Evolutionary conservation across 2,888 invertebrate species (phyloP).

Genomic region (Plebejus argus): DNA sequence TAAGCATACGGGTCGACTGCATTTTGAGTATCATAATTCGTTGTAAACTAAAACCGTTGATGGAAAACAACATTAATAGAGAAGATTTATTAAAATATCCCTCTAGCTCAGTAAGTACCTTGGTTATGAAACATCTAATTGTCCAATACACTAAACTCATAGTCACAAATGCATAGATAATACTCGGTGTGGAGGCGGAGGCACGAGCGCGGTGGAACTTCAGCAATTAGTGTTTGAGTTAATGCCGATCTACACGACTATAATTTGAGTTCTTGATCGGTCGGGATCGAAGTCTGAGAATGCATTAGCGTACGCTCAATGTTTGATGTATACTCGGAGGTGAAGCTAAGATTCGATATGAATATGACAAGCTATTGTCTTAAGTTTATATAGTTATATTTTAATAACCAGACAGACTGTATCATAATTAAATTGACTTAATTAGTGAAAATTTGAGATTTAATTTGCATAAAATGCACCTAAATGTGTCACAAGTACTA

Average conservation of each 20-base stretch:
- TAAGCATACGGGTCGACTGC: too few relatives aligned
- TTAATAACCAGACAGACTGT: too few relatives aligned
- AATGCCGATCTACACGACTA: not conserved
- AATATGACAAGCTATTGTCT: not conserved
- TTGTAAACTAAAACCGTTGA: too few relatives aligned
- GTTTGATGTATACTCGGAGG: conserved; percentile 1
- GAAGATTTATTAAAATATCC: too few relatives aligned
- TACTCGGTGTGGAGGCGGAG: not conserved
- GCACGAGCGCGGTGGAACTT: conserved; percentile 16
- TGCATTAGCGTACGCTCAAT: conserved; percentile 3
- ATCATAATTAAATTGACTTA: too few relatives aligned
- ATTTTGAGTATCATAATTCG: too few relatives aligned
- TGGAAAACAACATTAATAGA: too few relatives aligned
- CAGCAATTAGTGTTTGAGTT: conserved; percentile 27
- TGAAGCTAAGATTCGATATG: not conserved
- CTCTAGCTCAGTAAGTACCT: too few relatives aligned
- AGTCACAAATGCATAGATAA: conserved; percentile 23
- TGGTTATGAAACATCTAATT: not conserved
- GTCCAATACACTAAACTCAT: conserved; percentile 1
- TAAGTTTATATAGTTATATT: too few relatives aligned
- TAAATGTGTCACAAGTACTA: too few relatives aligned
- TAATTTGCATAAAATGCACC: too few relatives aligned
- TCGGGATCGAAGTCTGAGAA: conserved; percentile 2
- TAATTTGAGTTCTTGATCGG: conserved; percentile 24
- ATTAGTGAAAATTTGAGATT: too few relatives aligned